Conservation (phyloP, 2,113 vertebrate genomes). For the Rattus norvegicus region DNA sequence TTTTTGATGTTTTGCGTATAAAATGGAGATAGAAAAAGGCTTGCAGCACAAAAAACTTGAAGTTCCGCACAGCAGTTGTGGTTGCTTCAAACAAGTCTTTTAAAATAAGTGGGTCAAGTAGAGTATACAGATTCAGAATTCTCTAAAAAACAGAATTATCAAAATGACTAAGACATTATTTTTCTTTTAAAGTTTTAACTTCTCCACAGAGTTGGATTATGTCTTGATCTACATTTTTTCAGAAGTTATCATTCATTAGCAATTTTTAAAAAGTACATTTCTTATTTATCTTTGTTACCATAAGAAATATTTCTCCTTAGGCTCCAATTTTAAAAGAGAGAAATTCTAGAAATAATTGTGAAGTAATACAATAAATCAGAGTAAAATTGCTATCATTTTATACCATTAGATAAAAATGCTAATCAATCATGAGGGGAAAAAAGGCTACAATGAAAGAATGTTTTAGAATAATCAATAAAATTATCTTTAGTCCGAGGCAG, state of each 20-base stretch:
- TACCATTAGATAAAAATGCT: constrained; percentile 43
- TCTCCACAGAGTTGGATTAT: not conserved
- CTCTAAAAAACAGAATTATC: not conserved
- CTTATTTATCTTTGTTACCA: not conserved
- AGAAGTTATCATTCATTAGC: not conserved
- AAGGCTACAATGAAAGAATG: not conserved
- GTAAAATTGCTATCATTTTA: constrained; percentile 1
- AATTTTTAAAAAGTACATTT: constrained; percentile 27
- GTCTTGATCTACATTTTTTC: constrained; percentile 3
- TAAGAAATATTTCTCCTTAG: constrained; percentile 24
- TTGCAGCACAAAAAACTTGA: not conserved
- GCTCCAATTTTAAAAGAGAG: not conserved
- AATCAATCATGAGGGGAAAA: constrained; percentile 15
- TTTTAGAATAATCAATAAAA: constrained; percentile 42
- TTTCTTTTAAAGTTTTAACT: constrained; percentile 57
- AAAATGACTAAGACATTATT: constrained; percentile 36
- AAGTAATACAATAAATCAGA: constrained; percentile 36
- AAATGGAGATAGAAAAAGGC: not conserved
- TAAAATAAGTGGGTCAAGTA: constrained; percentile 5
- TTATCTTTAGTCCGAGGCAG: constrained; percentile 12
- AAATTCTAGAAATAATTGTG: not conserved
- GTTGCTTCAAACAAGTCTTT: constrained; percentile 8
- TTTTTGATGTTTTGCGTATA: constrained; percentile 10
- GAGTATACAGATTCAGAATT: constrained; percentile 40
- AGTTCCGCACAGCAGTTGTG: not conserved